Percentiles rank a stretch among this genome's conserved stretches.
phyloP scores from a whole-genome alignment of 1,140 invertebrate genomes.

The Ceratosolen fusciceps region DNA sequence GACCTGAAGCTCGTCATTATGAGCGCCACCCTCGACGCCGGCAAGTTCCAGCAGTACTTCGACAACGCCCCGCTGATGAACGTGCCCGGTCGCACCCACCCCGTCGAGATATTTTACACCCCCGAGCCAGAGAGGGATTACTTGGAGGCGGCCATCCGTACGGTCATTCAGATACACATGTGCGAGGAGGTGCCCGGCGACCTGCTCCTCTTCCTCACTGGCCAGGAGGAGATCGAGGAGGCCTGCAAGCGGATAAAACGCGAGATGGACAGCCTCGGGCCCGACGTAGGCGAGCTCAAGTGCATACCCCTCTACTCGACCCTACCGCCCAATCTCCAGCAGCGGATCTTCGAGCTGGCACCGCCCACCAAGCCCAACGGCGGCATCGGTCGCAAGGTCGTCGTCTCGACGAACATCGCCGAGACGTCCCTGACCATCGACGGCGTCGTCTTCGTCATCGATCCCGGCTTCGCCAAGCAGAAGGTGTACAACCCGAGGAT shows the following conservation, averaged over 20 bases:
- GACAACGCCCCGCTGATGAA: conserved; percentile 99
- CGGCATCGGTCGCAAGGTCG: conserved; percentile 95
- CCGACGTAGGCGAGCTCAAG: conserved; percentile 96
- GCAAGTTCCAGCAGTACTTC: conserved; percentile 99
- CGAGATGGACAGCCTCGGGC: conserved; percentile 96
- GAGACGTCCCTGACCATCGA: conserved; percentile 99
- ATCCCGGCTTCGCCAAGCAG: conserved; percentile 99
- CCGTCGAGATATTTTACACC: conserved; percentile 99
- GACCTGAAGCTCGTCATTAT: conserved; percentile 99
- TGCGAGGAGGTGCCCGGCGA: conserved; percentile 97
- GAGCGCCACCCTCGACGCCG: conserved; percentile 99
- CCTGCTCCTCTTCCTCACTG: conserved; percentile 96
- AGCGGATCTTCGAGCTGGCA: conserved; percentile 96
- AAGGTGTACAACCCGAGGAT: conserved; percentile 98
- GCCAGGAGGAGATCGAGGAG: conserved; percentile 97
- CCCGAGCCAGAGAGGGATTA: conserved; percentile 99
- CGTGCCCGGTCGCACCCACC: conserved; percentile 96
- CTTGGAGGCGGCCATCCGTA: conserved; percentile 97
- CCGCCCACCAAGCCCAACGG: conserved; percentile 94
- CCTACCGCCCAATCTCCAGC: conserved; percentile 96
- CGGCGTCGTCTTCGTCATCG: conserved; percentile 99
- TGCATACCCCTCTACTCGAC: conserved; percentile 99
- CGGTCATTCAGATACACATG: conserved; percentile 99
- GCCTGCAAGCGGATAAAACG: conserved; percentile 98
- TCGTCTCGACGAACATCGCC: conserved; percentile 99